These are phyloP conservation scores for Mus pahari DNA, from an alignment of 2,113 vertebrate species.

Conservation along the genomic window DNA sequence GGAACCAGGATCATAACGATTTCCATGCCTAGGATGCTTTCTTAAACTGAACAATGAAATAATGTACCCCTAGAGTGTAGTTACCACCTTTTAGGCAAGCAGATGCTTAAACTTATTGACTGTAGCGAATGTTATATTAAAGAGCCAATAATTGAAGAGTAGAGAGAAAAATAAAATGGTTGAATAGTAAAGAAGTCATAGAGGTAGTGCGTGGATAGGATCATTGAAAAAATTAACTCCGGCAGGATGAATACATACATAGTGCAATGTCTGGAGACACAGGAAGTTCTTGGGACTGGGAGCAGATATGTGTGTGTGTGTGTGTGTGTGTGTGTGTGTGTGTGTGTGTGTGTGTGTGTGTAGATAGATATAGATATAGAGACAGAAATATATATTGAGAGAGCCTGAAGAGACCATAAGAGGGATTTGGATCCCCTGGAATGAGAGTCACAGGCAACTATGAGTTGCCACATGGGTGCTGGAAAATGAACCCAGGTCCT, in stretches of 20 bases:
- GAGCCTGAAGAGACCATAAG: neutral
- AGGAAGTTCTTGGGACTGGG: neutral
- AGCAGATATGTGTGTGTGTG: neutral
- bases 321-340: neutral
- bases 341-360: neutral
- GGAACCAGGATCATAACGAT: neutral
- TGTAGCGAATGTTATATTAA: neutral
- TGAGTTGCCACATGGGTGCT: neutral
- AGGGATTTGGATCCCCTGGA: no score
- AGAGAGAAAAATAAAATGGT: neutral
- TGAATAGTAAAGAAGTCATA: neutral
- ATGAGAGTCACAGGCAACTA: no score
- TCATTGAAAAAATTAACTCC: neutral
- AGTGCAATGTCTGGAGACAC: rapidly evolving
- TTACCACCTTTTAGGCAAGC: neutral
- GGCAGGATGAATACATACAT: no score
- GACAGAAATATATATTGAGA: no score
- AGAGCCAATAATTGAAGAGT: neutral
- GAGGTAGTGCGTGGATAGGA: neutral
- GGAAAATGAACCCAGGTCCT: neutral
- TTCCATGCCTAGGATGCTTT: neutral
- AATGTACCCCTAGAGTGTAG: neutral
- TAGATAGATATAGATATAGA: no score
- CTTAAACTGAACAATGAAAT: neutral
- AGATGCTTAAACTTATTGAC: neutral